phyloP scores from a whole-genome alignment of 2,888 invertebrate species.

The Oscheius sp. region DNA sequence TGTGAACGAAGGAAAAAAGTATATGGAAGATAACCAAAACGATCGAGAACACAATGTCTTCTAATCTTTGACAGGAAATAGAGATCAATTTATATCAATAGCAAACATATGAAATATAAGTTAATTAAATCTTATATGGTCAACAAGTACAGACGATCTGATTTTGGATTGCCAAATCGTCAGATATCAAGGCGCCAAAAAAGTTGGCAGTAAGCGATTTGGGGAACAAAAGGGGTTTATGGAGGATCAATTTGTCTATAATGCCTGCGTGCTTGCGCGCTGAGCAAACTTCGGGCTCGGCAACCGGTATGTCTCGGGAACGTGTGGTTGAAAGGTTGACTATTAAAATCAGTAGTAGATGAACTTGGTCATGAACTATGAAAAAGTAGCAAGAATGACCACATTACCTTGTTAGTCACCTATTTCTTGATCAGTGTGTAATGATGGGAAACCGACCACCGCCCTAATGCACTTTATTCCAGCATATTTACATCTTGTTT shows the following conservation, averaged over 20 bases:
- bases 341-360: not conserved
- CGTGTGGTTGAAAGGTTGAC: slow-evolving; percentile 23
- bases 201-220: slow-evolving; percentile 20
- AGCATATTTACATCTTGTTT: not conserved
- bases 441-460: slow-evolving; percentile 1
- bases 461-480: slow-evolving; percentile 5
- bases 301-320: slow-evolving; percentile 24
- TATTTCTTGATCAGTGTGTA: slow-evolving; percentile 19
- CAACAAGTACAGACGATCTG: no score
- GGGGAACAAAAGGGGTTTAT: slow-evolving; percentile 30
- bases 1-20: not conserved
- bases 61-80: no score
- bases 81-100: no score
- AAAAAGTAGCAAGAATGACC: not conserved
- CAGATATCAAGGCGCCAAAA: not conserved
- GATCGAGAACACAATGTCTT: no score
- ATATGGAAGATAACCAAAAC: not conserved
- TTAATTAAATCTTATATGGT: no score
- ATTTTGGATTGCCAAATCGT: no score
- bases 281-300: slow-evolving; percentile 29
- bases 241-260: slow-evolving; percentile 27
- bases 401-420: slow-evolving; percentile 14
- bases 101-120: no score
- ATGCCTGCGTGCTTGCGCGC: slow-evolving; percentile 33
- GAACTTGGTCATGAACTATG: not conserved